phyloP scores from a whole-genome alignment of 1,140 invertebrate genomes.

The Xylocopa sonorina region DNA sequence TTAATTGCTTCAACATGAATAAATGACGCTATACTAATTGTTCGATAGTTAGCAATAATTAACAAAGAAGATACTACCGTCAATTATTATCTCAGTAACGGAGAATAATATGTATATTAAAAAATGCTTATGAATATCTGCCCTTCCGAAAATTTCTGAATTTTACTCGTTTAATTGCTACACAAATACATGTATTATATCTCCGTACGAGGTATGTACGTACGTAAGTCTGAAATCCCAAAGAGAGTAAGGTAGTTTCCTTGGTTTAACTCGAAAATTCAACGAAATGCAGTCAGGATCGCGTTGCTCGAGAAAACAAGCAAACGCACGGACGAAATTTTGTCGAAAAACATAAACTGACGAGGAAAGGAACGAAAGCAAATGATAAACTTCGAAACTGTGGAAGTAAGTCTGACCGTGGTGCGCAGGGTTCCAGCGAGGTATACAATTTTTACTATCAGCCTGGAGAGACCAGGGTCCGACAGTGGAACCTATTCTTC shows the following conservation, averaged over 20 bases:
- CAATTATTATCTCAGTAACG: too few species aligned
- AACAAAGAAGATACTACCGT: too few species aligned
- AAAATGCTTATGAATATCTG: too few species aligned
- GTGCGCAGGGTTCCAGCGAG: not conserved
- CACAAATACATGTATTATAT: too few species aligned
- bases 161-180: too few species aligned
- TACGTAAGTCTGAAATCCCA: not conserved
- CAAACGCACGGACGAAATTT: not conserved
- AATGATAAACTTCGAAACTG: not conserved
- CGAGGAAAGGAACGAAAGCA: not conserved
- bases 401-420: not conserved
- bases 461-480: not conserved
- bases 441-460: slow-evolving; percentile 33
- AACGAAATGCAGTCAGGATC: too few species aligned
- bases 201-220: too few species aligned
- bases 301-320: not conserved
- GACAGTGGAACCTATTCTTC: not conserved
- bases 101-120: too few species aligned
- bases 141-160: too few species aligned
- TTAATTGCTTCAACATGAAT: too few species aligned
- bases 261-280: slow-evolving; percentile 7
- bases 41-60: too few species aligned
- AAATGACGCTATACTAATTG: too few species aligned
- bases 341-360: not conserved
- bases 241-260: not conserved